Evolutionary conservation across 2,797 vertebrate species (phyloP).

Genomic region (Lycodopsis pacificus): DNA sequence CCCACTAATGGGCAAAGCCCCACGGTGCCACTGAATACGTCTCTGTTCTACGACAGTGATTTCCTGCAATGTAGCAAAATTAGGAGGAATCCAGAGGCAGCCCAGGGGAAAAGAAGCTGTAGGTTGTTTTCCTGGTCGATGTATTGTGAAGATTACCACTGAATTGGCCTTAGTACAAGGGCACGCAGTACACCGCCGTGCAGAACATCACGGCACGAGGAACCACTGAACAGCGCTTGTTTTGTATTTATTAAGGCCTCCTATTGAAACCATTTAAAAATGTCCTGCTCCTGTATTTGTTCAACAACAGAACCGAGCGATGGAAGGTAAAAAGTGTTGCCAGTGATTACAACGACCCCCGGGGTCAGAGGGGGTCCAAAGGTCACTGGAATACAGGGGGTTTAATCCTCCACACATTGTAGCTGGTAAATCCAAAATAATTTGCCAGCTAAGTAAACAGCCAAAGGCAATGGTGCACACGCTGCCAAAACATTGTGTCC

Average conservation of each 20-base stretch:
- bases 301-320: constrained; percentile 8
- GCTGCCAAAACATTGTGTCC: constrained; percentile 53
- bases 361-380: constrained; percentile 35
- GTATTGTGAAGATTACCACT: constrained; percentile 34
- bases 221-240: background rate
- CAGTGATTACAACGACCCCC: constrained; percentile 43
- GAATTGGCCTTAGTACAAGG: constrained; percentile 35
- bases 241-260: constrained; percentile 11
- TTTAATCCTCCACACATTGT: constrained; percentile 59
- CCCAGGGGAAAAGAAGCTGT: constrained; percentile 27
- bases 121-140: constrained; percentile 33
- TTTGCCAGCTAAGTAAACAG: constrained; percentile 55
- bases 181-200: background rate
- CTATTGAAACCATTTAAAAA: constrained; percentile 7
- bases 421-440: constrained; percentile 49
- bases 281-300: constrained; percentile 15
- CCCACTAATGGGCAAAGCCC: constrained; percentile 73
- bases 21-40: constrained; percentile 61
- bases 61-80: constrained; percentile 72
- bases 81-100: constrained; percentile 46
- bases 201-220: background rate
- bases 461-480: constrained; percentile 44
- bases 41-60: constrained; percentile 71
- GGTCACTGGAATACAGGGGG: constrained; percentile 35
- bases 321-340: constrained; percentile 27